Evolutionary conservation across 2,797 vertebrate genomes (phyloP).

Genomic region (Fringilla coelebs): DNA sequence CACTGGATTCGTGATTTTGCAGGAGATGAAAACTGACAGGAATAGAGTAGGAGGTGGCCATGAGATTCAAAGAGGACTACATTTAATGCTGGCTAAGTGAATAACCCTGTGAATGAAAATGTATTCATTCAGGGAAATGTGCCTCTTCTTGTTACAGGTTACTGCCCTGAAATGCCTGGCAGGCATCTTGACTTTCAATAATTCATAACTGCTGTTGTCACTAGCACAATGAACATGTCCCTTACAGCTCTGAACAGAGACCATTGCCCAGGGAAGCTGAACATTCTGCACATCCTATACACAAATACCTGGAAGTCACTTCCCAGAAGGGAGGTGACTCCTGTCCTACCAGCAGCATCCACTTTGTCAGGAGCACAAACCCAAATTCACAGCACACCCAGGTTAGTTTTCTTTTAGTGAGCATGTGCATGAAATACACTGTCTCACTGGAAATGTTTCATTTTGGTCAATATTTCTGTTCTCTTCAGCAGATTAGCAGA

Average conservation of each 20-base stretch:
- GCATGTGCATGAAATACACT: neutral
- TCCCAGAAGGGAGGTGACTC: slow-evolving; percentile 11
- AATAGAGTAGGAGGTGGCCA: slow-evolving; percentile 37
- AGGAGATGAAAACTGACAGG: slow-evolving; percentile 65
- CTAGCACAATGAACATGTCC: slow-evolving; percentile 25
- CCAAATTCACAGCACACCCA: neutral
- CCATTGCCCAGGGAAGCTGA: slow-evolving; percentile 26
- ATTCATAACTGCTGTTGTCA: slow-evolving; percentile 40
- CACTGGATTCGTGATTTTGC: slow-evolving; percentile 54
- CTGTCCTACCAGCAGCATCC: neutral
- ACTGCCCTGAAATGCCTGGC: slow-evolving; percentile 49
- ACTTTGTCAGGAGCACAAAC: neutral
- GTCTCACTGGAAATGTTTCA: neutral
- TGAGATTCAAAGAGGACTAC: slow-evolving; percentile 64
- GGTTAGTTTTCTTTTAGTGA: neutral
- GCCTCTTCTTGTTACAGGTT: slow-evolving; percentile 45
- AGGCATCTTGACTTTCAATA: slow-evolving; percentile 39
- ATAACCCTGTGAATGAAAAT: slow-evolving; percentile 53
- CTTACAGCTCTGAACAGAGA: slow-evolving; percentile 11
- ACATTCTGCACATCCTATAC: slow-evolving; percentile 11
- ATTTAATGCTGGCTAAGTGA: slow-evolving; percentile 69
- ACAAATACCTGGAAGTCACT: slow-evolving; percentile 33
- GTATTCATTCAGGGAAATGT: slow-evolving; percentile 51
- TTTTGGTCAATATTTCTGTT: neutral
- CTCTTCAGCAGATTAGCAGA: neutral